Conservation (phyloP, 2,888 invertebrate species). For the Thumatha senex region DNA sequence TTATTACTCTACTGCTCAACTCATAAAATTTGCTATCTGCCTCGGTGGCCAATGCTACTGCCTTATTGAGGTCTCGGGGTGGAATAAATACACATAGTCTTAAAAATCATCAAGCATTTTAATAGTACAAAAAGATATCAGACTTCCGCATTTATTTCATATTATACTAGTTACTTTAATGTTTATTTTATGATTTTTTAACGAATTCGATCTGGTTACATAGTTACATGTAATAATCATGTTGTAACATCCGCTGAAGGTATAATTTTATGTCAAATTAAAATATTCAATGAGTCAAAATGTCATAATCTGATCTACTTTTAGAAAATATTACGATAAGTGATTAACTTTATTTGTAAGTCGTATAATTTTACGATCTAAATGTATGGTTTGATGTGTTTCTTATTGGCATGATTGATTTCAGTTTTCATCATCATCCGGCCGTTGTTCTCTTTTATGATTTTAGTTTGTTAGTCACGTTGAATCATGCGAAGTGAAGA, state of each 20-base stretch:
- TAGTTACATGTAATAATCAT: not conserved
- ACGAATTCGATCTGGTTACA: not conserved
- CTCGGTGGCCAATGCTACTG: too few relatives aligned
- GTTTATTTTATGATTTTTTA: not conserved
- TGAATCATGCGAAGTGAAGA: too few relatives aligned
- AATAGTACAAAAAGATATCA: too few relatives aligned
- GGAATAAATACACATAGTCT: too few relatives aligned
- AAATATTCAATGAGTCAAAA: constrained; percentile 1
- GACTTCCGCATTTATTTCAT: too few relatives aligned
- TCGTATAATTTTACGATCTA: not conserved
- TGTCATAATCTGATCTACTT: constrained; percentile 20
- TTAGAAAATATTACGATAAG: constrained; percentile 10
- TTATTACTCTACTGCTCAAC: too few relatives aligned
- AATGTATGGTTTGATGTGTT: not conserved
- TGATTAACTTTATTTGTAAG: not conserved
- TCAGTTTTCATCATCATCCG: not conserved
- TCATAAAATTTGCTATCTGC: too few relatives aligned
- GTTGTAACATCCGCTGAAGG: constrained; percentile 20
- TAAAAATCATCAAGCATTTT: too few relatives aligned
- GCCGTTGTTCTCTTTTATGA: too few relatives aligned
- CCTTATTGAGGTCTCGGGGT: too few relatives aligned
- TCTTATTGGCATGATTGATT: not conserved
- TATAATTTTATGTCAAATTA: constrained; percentile 7
- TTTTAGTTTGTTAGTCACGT: too few relatives aligned
- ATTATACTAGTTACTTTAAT: not conserved